phyloP scores from a whole-genome alignment of 2,888 invertebrate species.

The Meghimatium bilineatum region DNA sequence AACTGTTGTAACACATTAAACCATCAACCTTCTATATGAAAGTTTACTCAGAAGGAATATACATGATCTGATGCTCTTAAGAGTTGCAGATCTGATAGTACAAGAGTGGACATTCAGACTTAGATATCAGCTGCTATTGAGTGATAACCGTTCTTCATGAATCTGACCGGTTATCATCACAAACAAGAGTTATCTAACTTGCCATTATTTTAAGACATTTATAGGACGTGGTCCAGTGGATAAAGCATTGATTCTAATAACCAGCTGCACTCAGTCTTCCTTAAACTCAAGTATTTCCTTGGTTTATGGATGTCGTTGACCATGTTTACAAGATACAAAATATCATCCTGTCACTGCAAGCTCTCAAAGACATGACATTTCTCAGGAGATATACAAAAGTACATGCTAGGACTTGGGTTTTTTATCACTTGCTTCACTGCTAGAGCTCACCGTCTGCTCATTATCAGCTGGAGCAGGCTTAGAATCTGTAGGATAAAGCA shows the following conservation, averaged over 20 bases:
- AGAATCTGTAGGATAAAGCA: neutral
- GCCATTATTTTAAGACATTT: neutral
- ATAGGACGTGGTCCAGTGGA: neutral
- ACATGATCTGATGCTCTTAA: too few relatives aligned
- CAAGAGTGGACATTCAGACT: neutral
- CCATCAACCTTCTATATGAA: too few relatives aligned
- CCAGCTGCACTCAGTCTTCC: neutral
- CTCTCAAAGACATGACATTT: neutral
- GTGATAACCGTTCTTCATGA: neutral
- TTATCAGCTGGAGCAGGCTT: neutral
- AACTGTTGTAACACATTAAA: too few relatives aligned
- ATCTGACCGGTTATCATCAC: neutral
- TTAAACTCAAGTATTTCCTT: neutral
- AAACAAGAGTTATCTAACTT: neutral
- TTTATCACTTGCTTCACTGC: neutral
- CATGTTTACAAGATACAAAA: neutral
- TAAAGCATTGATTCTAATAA: neutral
- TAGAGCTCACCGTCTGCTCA: neutral
- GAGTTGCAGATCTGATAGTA: too few relatives aligned
- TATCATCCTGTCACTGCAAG: neutral
- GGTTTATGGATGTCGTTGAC: neutral
- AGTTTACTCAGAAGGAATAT: too few relatives aligned
- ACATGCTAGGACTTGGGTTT: slow-evolving; percentile 17
- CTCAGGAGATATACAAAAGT: neutral
- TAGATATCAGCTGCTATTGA: neutral